Evolutionary conservation across 1,140 invertebrate genomes (phyloP), one percentile per base, ranked within the genome.

Genomic region (Drosophila orena): DNA sequence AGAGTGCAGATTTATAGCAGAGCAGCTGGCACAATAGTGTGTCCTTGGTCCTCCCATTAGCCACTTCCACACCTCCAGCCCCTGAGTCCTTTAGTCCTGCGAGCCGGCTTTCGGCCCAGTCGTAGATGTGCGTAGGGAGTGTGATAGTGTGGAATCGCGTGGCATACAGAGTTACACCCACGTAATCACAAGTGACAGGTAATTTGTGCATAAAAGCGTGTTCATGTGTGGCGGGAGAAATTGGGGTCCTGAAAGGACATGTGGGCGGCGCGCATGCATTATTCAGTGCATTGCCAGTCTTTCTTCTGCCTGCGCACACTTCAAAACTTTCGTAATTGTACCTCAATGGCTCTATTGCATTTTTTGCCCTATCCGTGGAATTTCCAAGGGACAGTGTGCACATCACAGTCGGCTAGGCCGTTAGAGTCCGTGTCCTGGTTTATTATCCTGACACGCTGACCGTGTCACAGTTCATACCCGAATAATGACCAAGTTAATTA

Each of bases 161-260:
- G 6, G 4, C 34, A 49, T 44, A 44, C 66, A 62, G 72, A 69
- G 69, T 77, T 58, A 77, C 61, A 86, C 54, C 54, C 74, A 69
- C 75, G 49, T 72, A 76, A 85, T 81, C 81, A 80, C 81, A 85
- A 86, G 78, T 88, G 81, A 86, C 81, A 86, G 81, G 81, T 86
- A 88, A 86, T 86, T 86, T 88, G 83, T 76, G 83, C 74, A 86
- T 72, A 88, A 88, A 61, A 79, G 75, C 83, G 61, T 62, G 57
- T 72, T 57, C 38, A 34, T 35, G 49, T 34, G 24, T 27, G 74
- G 56, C 10, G 12, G 43, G n/a, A n/a, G 38, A 7, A 15, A 15
- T n/a, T 15, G 14, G 22, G 40, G 14, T 3, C 4, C 42, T 10
- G 17, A 49, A 12, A 14, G 37, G 15, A 3, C 2, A 17, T 1